phyloP scores from a whole-genome alignment of 2,113 vertebrate genomes.

The Dendrocopos noguchii region DNA sequence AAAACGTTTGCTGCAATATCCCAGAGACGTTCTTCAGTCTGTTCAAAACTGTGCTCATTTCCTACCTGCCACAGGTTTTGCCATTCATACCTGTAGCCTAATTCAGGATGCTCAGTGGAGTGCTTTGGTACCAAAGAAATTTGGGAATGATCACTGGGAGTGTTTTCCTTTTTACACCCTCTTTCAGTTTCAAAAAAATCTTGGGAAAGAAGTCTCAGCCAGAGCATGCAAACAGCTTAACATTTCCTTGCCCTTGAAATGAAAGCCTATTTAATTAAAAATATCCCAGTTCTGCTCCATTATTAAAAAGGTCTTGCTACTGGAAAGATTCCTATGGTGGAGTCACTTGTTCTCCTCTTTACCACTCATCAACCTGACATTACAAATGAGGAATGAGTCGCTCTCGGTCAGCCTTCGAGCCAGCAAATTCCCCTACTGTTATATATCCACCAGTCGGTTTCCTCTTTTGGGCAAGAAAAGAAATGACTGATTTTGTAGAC shows the following conservation, averaged over 20 bases:
- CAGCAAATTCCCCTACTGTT: not conserved
- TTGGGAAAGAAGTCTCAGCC: constrained; percentile 11
- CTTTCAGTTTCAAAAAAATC: constrained; percentile 6
- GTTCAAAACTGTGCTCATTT: not conserved
- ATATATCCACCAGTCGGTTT: not conserved
- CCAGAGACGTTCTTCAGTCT: not conserved
- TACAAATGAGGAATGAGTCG: not conserved
- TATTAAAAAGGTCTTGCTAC: not conserved
- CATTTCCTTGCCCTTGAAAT: not conserved
- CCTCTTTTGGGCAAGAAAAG: not conserved
- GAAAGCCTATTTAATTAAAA: not conserved
- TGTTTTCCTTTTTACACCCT: not conserved
- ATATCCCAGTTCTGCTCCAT: not conserved
- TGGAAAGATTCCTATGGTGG: not conserved
- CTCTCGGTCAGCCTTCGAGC: not conserved
- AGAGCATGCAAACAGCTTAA: not conserved
- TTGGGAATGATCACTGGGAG: not conserved
- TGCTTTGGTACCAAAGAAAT: not conserved
- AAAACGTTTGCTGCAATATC: not conserved
- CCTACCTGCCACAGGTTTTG: not conserved
- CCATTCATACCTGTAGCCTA: constrained; percentile 15
- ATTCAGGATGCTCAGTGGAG: not conserved
- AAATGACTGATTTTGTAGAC: not conserved
- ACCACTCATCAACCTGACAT: not conserved
- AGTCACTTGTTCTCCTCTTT: not conserved